Evolutionary conservation across 2,113 vertebrate genomes (phyloP).

Genomic region (Scartelaos histophorus): DNA sequence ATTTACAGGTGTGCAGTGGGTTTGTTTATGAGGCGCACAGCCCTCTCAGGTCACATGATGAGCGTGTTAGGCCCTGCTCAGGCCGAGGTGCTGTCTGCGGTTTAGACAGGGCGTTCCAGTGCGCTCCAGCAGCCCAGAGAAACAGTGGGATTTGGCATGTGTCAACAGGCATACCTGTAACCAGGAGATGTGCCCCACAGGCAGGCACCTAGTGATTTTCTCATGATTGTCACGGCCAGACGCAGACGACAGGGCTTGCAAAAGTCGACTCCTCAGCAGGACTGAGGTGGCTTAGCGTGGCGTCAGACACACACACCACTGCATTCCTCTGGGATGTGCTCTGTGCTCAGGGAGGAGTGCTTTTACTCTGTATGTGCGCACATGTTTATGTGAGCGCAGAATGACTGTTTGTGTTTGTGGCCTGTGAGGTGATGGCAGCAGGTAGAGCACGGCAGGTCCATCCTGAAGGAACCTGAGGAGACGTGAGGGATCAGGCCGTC

Average conservation of each 20-base stretch:
- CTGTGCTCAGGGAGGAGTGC: constrained; percentile 50
- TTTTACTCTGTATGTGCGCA: constrained; percentile 7
- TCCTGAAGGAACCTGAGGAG: constrained; percentile 71
- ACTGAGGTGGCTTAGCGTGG: constrained; percentile 79
- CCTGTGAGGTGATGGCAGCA: constrained; percentile 49
- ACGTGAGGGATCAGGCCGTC: constrained; percentile 69
- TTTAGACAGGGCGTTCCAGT: constrained; percentile 81
- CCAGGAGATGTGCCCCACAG: constrained; percentile 73
- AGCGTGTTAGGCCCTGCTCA: constrained; percentile 77
- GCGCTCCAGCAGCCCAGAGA: constrained; percentile 69
- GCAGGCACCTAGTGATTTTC: constrained; percentile 79
- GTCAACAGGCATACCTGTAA: constrained; percentile 82
- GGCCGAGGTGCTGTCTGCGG: constrained; percentile 80
- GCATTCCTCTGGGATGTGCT: constrained; percentile 72
- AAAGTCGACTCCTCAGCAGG: constrained; percentile 77
- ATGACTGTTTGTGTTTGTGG: constrained; percentile 73
- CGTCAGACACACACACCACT: constrained; percentile 75
- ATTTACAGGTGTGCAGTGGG: constrained; percentile 30
- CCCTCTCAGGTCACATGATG: constrained; percentile 65
- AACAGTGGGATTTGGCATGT: constrained; percentile 80
- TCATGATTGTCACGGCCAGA: constrained; percentile 78
- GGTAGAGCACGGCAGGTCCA: constrained; percentile 55
- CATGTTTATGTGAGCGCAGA: constrained; percentile 48
- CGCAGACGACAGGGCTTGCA: constrained; percentile 75
- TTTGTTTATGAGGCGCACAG: constrained; percentile 58